These are phyloP conservation scores for Enteromius thamalakanensis DNA, from an alignment of 2,797 vertebrate genomes.

Conservation along the genomic window DNA sequence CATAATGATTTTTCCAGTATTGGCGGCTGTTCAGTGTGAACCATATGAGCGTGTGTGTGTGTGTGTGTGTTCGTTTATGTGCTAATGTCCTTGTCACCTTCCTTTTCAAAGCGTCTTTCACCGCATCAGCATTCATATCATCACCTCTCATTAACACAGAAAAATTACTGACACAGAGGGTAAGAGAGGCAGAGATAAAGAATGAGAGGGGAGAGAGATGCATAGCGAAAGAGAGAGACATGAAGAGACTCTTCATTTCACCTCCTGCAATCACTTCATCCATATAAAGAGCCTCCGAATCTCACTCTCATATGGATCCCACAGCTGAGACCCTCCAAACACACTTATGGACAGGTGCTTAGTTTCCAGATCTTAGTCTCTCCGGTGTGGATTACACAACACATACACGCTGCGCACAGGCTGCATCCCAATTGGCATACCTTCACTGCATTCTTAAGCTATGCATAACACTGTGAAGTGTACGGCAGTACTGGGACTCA, in stretches of 20 bases:
- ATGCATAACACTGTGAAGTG: background rate
- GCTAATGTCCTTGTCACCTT: conserved; percentile 63
- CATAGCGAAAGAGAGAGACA: background rate
- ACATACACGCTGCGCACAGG: background rate
- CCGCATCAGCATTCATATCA: conserved; percentile 48
- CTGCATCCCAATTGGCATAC: conserved; percentile 16
- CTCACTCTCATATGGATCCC: conserved; percentile 13
- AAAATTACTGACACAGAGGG: conserved; percentile 35
- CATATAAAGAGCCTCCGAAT: conserved; percentile 29
- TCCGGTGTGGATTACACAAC: conserved; percentile 10
- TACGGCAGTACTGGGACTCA: background rate
- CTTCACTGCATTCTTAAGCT: conserved; percentile 4
- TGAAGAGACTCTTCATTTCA: conserved; percentile 47
- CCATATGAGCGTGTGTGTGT: conserved; percentile 4
- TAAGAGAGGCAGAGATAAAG: conserved; percentile 15
- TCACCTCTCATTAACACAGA: conserved; percentile 48
- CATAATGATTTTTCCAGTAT: conserved; percentile 18
- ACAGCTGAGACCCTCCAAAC: conserved; percentile 34
- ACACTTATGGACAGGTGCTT: conserved; percentile 37
- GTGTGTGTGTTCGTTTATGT: conserved; percentile 48
- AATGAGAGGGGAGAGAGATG: conserved; percentile 7
- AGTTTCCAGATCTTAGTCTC: conserved; percentile 20
- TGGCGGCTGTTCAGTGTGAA: conserved; percentile 8
- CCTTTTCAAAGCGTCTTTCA: conserved; percentile 43
- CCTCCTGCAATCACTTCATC: conserved; percentile 44